These are phyloP conservation scores for Chaenogobius annularis DNA, from an alignment of 2,113 vertebrate genomes.

Conservation along the genomic window DNA sequence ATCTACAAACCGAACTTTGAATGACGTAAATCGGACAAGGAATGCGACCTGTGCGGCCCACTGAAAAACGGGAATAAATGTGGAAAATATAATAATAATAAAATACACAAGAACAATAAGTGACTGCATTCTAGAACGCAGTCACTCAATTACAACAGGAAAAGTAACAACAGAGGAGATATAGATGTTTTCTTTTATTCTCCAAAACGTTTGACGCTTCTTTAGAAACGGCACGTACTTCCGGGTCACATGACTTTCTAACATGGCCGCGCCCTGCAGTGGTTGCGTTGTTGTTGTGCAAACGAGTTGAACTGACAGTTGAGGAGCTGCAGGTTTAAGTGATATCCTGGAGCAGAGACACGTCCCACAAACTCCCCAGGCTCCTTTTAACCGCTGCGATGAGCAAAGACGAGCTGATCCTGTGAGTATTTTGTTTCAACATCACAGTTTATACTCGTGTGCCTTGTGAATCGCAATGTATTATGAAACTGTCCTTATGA, in stretches of 20 bases:
- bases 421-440: slow-evolving; percentile 60
- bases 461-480: neutral
- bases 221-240: slow-evolving; percentile 33
- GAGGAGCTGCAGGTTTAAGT: slow-evolving; percentile 19
- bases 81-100: too few relatives aligned
- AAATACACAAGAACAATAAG: too few relatives aligned
- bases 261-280: slow-evolving; percentile 67
- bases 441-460: neutral
- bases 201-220: slow-evolving; percentile 10
- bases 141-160: too few relatives aligned
- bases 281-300: neutral
- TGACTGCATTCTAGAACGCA: too few relatives aligned
- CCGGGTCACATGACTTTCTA: slow-evolving; percentile 64
- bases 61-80: too few relatives aligned
- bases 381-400: slow-evolving; percentile 44
- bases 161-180: too few relatives aligned
- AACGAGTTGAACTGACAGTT: slow-evolving; percentile 24
- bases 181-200: too few relatives aligned
- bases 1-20: too few relatives aligned
- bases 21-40: too few relatives aligned
- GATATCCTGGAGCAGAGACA: neutral
- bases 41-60: too few relatives aligned
- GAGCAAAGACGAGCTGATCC: slow-evolving; percentile 69
- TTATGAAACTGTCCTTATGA: neutral
- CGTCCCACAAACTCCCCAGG: slow-evolving; percentile 2